Evolutionary conservation across 2,888 invertebrate genomes (phyloP), one percentile per base, ranked within the genome.

Genomic region (Eilema depressum): DNA sequence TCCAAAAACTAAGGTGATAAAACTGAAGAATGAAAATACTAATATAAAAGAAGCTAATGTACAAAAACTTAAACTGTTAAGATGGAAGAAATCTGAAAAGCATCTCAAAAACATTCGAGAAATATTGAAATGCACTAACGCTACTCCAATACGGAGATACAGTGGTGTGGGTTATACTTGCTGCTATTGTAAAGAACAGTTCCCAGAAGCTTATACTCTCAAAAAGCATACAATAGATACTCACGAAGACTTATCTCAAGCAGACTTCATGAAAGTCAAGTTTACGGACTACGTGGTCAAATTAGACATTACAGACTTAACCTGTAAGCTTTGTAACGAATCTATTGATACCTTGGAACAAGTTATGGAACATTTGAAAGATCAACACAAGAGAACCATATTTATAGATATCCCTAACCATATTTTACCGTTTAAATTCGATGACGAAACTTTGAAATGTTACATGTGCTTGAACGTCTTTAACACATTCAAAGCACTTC

Each of bases 381-480:
- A 67, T 3, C 63, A 61, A 8, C 91, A 91, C 73, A 75, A 81
- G 0, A 85, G 84, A 75, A 66, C 47, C 0, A 79, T 85, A 26
- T 76, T 87, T 66, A 76, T 69, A 0, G 85, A 87, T n/a, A 75
- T 87, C 0, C 88, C 87, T 64, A 87, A 85, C 12, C 87, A 88
- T 47, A 82, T 91, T 5, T 69, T 91, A 0, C 90, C 91, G 0
- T 89, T 88, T 64, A 84, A 81, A 62, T 88, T 90, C 68, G 80
- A 83, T 0, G 76, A 74, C 0, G 71, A 80, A 0, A 67, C 69
- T 0, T 61, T 79, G 0, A 71, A 75, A 25, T 89, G 89, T 64
- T 84, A 74, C 1, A 53, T 85, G 3, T 88, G 88, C 66, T 37
- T 30, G 0, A 79, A 75, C 3, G 75, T 75, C 12, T 88, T 82